Conservation (phyloP, 2,888 invertebrate genomes). For the Helobdella robusta region DNA sequence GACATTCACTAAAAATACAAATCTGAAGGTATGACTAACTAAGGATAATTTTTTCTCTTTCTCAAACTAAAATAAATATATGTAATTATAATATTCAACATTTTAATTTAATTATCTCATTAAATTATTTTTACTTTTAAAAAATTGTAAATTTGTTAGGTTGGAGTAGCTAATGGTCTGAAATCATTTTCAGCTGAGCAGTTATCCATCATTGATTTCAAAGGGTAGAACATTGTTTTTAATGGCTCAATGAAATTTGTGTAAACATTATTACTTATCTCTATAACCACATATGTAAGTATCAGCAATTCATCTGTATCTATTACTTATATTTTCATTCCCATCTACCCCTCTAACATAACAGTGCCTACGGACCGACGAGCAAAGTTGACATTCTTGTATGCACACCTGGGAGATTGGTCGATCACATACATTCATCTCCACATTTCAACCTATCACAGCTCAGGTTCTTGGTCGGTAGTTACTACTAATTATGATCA, state of each 20-base stretch:
- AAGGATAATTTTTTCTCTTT: neutral
- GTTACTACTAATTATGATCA: no score
- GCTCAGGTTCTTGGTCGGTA: conserved; percentile 44
- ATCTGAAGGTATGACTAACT: conserved; percentile 37
- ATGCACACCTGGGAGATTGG: conserved; percentile 82
- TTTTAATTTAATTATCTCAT: neutral
- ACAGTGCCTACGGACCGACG: conserved; percentile 35
- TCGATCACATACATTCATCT: conserved; percentile 79
- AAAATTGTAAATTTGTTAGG: conserved; percentile 43
- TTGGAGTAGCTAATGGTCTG: conserved; percentile 60
- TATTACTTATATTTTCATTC: conserved; percentile 1
- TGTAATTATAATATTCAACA: neutral
- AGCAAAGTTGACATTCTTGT: conserved; percentile 67
- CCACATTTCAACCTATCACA: conserved; percentile 49
- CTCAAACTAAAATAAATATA: neutral
- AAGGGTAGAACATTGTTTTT: no score
- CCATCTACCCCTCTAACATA: neutral
- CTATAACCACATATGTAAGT: neutral
- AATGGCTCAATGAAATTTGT: no score
- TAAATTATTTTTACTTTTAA: neutral
- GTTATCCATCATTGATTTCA: no score
- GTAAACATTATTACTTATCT: no score
- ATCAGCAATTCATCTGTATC: neutral
- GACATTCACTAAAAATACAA: conserved; percentile 50
- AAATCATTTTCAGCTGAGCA: conserved; percentile 51